Evolutionary conservation across 2,113 vertebrate genomes (phyloP).

Genomic region (Hippocampus abdominalis): DNA sequence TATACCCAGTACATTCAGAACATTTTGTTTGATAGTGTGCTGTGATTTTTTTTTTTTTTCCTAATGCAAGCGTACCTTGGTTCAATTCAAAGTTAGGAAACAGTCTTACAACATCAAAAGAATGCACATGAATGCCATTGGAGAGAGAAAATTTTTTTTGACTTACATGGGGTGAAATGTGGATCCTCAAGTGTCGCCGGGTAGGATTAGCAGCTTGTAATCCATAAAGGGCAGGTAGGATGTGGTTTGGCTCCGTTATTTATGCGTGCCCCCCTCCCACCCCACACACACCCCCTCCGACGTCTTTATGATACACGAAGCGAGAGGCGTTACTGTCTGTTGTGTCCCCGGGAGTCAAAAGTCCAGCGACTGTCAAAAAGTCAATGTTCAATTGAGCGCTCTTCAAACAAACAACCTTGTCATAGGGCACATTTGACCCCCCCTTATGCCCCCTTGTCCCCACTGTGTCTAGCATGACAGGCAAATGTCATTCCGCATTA

Average conservation of each 20-base stretch:
- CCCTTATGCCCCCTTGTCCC: not conserved
- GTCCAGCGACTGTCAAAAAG: conserved; percentile 65
- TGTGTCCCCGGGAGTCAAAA: conserved; percentile 49
- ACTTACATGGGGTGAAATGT: not conserved
- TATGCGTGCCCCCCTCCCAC: conserved; percentile 44
- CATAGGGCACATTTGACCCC: not conserved
- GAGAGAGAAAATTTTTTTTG: not conserved
- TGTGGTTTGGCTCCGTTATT: conserved; percentile 41
- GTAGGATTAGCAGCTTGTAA: conserved; percentile 43
- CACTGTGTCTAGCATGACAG: not conserved
- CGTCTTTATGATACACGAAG: conserved; percentile 54
- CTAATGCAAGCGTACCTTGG: not conserved
- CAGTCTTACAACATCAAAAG: not conserved
- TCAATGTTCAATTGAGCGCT: conserved; percentile 66
- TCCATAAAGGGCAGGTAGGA: conserved; percentile 27
- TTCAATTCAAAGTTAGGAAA: not conserved
- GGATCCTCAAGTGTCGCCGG: not conserved
- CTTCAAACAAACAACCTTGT: conserved; percentile 45
- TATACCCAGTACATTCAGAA: not conserved
- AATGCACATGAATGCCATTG: not conserved
- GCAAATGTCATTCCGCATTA: not conserved
- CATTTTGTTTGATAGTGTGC: not conserved
- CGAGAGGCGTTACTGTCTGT: conserved; percentile 68
- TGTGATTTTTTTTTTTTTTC: not conserved
- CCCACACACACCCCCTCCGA: not conserved